Percentiles rank a stretch among this genome's conserved stretches.
phyloP scores from a whole-genome alignment of 2,797 vertebrate species.

The Ceyx erithaca region DNA sequence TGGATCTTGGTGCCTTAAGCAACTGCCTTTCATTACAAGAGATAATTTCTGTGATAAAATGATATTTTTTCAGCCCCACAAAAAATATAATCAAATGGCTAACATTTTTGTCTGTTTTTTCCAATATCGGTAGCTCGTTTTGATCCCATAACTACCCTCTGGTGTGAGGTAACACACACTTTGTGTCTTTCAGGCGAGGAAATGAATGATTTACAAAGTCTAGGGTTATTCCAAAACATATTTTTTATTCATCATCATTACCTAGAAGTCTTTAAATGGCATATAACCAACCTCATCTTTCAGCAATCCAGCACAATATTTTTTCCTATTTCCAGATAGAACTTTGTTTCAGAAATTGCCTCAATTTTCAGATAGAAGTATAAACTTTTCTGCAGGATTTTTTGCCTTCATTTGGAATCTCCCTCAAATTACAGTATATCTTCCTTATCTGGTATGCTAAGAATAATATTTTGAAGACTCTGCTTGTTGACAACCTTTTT shows the following conservation, averaged over 20 bases:
- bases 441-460: background rate
- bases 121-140: background rate
- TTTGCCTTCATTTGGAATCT: background rate
- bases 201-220: background rate
- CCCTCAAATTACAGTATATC: background rate
- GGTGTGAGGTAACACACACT: background rate
- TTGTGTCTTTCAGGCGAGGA: background rate
- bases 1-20: background rate
- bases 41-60: background rate
- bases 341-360: background rate
- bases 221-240: background rate
- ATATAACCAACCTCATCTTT: background rate
- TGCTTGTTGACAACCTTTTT: background rate
- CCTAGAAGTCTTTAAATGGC: background rate
- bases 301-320: background rate
- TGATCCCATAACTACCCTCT: background rate
- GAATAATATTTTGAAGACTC: background rate
- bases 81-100: background rate
- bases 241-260: background rate
- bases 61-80: background rate
- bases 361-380: background rate
- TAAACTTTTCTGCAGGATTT: background rate
- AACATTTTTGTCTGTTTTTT: background rate
- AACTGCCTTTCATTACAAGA: background rate
- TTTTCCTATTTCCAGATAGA: background rate